Evolutionary conservation across 2,888 invertebrate genomes (phyloP).

Genomic region (Watsonalla binaria): DNA sequence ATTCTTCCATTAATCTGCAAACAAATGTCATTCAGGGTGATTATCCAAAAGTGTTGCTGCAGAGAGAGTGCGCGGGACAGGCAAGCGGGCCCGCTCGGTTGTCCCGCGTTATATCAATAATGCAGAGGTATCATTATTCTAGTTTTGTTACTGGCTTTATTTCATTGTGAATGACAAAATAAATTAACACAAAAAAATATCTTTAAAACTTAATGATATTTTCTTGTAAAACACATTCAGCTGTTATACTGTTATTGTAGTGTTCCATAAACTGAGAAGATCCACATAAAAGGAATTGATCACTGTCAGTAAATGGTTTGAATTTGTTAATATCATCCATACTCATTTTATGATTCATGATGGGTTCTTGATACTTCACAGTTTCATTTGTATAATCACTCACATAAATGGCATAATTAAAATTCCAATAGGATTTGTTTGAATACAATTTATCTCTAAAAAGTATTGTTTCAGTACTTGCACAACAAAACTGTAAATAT

Average conservation of each 20-base stretch:
- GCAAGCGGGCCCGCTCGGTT: no score
- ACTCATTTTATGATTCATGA: slow-evolving; percentile 53
- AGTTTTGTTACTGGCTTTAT: no score
- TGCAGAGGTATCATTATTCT: no score
- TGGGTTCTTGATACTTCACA: slow-evolving; percentile 74
- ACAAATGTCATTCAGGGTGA: no score
- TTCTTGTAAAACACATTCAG: slow-evolving; percentile 32
- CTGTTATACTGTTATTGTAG: slow-evolving; percentile 48
- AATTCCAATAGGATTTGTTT: slow-evolving; percentile 85
- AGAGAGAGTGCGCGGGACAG: no score
- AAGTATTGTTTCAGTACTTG: slow-evolving; percentile 74
- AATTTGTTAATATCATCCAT: slow-evolving; percentile 46
- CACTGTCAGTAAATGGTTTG: slow-evolving; percentile 35
- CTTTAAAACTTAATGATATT: slow-evolving; percentile 57
- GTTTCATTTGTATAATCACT: slow-evolving; percentile 25
- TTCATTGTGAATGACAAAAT: no score
- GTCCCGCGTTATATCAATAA: no score
- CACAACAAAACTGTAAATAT: slow-evolving; percentile 81
- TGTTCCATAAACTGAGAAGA: slow-evolving; percentile 74
- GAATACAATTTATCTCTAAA: slow-evolving; percentile 80
- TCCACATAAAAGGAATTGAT: slow-evolving; percentile 81
- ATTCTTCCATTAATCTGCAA: no score
- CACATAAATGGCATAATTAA: slow-evolving; percentile 81
- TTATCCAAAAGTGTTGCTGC: no score
- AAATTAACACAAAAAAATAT: not conserved